A percentile compares a stretch with the other conserved stretches of the same genome.
Conservation (phyloP, 2,113 vertebrate genomes). For the Albula glossodonta region DNA sequence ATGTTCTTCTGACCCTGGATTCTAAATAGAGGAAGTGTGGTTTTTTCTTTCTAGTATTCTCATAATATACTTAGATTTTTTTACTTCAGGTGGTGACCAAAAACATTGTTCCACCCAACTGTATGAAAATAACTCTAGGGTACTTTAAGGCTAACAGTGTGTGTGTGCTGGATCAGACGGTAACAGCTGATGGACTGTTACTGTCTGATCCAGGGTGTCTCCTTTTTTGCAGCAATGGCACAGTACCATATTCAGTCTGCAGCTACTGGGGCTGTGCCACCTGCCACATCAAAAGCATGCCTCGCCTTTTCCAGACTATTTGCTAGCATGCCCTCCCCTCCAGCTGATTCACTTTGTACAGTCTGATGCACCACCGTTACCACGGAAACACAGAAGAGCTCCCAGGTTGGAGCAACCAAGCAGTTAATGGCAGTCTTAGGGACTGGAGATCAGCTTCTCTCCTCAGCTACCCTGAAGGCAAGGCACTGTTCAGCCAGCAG, state of each 20-base stretch:
- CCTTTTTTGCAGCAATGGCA: neutral
- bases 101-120: neutral
- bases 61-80: no score
- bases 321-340: neutral
- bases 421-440: neutral
- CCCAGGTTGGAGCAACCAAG: neutral
- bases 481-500: neutral
- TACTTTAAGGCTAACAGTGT: neutral
- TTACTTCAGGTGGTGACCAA: neutral
- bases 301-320: neutral
- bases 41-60: no score
- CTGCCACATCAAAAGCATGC: neutral
- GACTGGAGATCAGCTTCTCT: neutral
- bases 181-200: neutral
- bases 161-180: neutral
- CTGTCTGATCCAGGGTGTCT: no score
- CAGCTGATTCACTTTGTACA: neutral
- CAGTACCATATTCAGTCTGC: neutral
- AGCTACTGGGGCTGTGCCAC: neutral
- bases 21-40: no score
- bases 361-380: constrained; percentile 3
- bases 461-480: neutral
- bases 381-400: neutral
- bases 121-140: no score
- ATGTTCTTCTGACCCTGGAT: no score